Base-by-base conservation (phyloP, 1,140 invertebrate genomes). In the Nasonia longicornis region DNA sequence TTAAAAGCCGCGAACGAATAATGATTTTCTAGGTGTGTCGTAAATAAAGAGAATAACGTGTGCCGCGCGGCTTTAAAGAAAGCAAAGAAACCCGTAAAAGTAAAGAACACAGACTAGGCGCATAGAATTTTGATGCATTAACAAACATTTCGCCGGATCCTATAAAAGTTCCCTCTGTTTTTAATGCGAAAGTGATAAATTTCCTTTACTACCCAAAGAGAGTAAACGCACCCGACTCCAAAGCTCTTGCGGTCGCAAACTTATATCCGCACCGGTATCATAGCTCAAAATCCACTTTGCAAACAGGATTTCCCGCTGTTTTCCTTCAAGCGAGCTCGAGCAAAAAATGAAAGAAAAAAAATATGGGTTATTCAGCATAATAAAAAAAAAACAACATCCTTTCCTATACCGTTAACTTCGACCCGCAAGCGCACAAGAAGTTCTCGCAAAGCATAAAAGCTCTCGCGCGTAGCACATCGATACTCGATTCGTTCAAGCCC, bases 41-140 rank as follows among this genome's bases (percentile, higher is more conserved):
- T 66, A 66, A 77, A 74, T 38, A 45, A 2, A 38, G 31, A 64
- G 35, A 6, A 10, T 2, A 38, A 22, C 52, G 3, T 58, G 52
- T n/a, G 1, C 2, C 3, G 42, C 11, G 42, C 4, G 12, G 38
- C 16, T 77, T 45, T 77, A 66, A 66, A 66, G 26, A 26, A 1
- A n/a, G 42, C 26, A 63, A 66, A 77, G 20, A 26, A 45, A 77
- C 38, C 64, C 63, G 20, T 77, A 77, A 77, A 64, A 66, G 42
- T 22, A 12, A 35, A 10, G 11, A 77, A 38, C 38, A 31, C 22
- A 77, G 38, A 77, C 35, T 67, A 6, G 14, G 35, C 35, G 3
- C 31, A 77, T 35, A 67, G 63, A 77, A 77, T 77, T 74, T 74
- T 38, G 26, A 74, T 52, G 72, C 8, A 45, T 74, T 77, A 66